A percentile compares a stretch with the other conserved stretches of the same genome.
phyloP scores from a whole-genome alignment of 2,797 vertebrate genomes.

The Amblyraja radiata region DNA sequence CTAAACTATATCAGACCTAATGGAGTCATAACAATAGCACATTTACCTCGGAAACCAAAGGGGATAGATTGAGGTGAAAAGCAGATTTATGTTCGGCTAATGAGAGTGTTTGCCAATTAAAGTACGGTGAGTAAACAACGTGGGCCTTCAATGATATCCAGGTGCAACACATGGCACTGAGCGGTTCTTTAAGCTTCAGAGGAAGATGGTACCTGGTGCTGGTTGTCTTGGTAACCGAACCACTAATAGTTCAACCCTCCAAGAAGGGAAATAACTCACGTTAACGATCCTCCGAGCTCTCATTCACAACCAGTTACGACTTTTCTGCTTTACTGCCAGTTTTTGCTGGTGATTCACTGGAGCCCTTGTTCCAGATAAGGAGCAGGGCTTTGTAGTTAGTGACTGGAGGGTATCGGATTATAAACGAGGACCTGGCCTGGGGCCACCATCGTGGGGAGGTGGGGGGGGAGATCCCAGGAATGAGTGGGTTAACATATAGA shows the following conservation, averaged over 20 bases:
- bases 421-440: too few relatives aligned
- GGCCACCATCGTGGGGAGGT: too few relatives aligned
- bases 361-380: background rate
- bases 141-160: background rate
- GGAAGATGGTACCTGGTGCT: background rate
- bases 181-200: background rate
- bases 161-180: background rate
- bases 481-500: too few relatives aligned
- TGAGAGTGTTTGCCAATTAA: background rate
- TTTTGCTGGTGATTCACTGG: background rate
- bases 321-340: too few relatives aligned
- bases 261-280: background rate
- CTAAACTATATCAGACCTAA: background rate
- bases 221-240: background rate
- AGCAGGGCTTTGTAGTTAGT: background rate
- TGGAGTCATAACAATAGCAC: background rate
- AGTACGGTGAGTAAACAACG: background rate
- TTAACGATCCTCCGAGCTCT: background rate
- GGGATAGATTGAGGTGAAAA: background rate
- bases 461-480: too few relatives aligned
- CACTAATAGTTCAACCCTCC: slow-evolving; percentile 18
- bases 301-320: background rate
- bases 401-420: background rate
- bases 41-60: background rate
- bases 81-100: background rate